Percentiles rank a stretch among this genome's conserved stretches.
These are phyloP conservation scores for Drosophila biarmipes DNA, from an alignment of 1,140 invertebrate species.

Conservation along the genomic window DNA sequence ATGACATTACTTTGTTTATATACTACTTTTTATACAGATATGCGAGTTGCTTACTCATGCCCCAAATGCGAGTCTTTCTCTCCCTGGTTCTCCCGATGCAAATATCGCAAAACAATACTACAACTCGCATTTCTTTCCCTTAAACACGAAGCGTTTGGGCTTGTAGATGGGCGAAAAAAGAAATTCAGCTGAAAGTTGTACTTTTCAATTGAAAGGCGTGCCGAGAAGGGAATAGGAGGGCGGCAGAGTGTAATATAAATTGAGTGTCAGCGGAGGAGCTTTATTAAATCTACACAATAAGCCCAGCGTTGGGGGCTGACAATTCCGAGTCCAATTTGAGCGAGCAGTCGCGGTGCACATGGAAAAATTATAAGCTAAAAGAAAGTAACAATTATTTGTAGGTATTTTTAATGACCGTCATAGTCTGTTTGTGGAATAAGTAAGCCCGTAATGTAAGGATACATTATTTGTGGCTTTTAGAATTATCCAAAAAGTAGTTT, in stretches of 20 bases:
- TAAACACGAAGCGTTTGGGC: constrained; percentile 37
- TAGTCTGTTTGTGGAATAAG: no score
- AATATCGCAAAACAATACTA: constrained; percentile 42
- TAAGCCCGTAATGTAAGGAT: no score
- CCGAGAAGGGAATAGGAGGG: constrained; percentile 28
- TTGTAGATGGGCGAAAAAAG: constrained; percentile 21
- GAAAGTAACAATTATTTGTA: no score
- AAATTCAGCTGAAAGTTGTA: constrained; percentile 47
- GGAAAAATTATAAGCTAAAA: neutral
- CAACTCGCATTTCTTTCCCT: constrained; percentile 32
- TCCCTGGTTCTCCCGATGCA: constrained; percentile 35
- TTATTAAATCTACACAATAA: constrained; percentile 76
- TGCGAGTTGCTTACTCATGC: constrained; percentile 55
- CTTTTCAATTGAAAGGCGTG: constrained; percentile 62
- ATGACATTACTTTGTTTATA: constrained; percentile 37
- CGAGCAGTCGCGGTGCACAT: neutral
- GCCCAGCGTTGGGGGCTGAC: constrained; percentile 36
- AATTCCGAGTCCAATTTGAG: constrained; percentile 47
- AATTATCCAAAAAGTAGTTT: no score
- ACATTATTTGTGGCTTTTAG: no score
- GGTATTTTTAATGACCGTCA: no score
- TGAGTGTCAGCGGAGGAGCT: constrained; percentile 56
- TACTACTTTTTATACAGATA: constrained; percentile 19
- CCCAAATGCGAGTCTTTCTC: constrained; percentile 29
- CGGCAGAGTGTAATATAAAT: constrained; percentile 40